Conservation (phyloP, 2,113 vertebrate genomes). For the Rhinolophus sinicus region DNA sequence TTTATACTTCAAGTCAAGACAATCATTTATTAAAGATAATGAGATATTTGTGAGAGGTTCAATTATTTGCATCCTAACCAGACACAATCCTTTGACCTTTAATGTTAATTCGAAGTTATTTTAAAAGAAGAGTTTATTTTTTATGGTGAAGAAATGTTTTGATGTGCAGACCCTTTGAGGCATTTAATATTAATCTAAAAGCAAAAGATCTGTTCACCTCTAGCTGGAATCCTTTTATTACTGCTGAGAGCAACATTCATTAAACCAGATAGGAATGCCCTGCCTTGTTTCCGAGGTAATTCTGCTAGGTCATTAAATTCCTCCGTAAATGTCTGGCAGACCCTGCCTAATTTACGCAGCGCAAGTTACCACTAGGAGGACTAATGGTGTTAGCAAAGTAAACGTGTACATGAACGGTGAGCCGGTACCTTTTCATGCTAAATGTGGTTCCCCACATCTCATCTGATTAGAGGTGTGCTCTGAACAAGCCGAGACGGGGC, state of each 20-base stretch:
- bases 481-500: constrained; percentile 96
- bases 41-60: neutral
- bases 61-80: neutral
- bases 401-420: neutral
- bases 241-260: neutral
- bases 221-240: neutral
- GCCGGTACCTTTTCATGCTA: constrained; percentile 77
- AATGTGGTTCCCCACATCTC: constrained; percentile 89
- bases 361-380: rapidly evolving
- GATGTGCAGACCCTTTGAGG: neutral
- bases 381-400: neutral
- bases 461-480: constrained; percentile 97
- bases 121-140: constrained; percentile 28
- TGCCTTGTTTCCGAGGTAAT: neutral
- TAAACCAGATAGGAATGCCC: neutral
- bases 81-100: neutral
- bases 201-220: neutral
- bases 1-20: neutral
- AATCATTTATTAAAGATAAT: neutral
- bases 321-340: neutral
- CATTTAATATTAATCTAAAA: neutral
- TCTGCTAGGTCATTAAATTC: neutral
- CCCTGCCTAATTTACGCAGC: neutral
- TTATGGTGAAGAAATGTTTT: neutral
- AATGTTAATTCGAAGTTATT: neutral